Evolutionary conservation across 2,797 vertebrate species (phyloP), one percentile per base, ranked within the genome.

Genomic region (Sebastes cheni): DNA sequence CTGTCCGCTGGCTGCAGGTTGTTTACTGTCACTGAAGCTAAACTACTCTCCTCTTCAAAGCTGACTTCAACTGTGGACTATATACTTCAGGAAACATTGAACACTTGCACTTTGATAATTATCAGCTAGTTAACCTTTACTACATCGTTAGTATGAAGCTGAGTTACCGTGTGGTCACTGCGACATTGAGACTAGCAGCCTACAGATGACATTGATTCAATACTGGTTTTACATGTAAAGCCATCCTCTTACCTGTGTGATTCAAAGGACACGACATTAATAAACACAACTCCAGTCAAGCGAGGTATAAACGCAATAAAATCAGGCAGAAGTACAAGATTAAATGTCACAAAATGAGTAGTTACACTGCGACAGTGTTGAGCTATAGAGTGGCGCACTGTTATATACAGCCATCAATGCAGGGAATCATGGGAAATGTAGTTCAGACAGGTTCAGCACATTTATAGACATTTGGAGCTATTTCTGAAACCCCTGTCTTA

Each of bases 251-350:
- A 94, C 96, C 95, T 75, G 91, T 55, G 13, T 87, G 85, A 22
- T 34, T 82, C 23, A 84, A 75, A 20, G 92, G 92, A 78, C 90
- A 91, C 36, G 93, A 73, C 96, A 96, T 96, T 67, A 29, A 36
- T 34, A 5, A n/a, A 32, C 14, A 1, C 8, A 59, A 27, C 3
- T 39, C 62, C 46, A 54, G 25, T 27, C 29, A 29, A 20, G 1
- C 10, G 1, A 66, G 3, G 8, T 12, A 29, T 5, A 2, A 64
- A 50, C 7, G 6, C 10, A n/a, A n/a, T 11, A 10, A 14, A 80
- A 30, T 22, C 10, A 4, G 2, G 2, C 23, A 25, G 8, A 59
- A 67, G 5, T 4, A 5, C 20, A 59, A 18, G 14, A 52, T 64
- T 27, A 29, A 79, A 68, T 29, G 67, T 20, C 59, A 39, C 29